Evolutionary conservation across 2,888 invertebrate species (phyloP).

Genomic region (Dysmachus trigonus): DNA sequence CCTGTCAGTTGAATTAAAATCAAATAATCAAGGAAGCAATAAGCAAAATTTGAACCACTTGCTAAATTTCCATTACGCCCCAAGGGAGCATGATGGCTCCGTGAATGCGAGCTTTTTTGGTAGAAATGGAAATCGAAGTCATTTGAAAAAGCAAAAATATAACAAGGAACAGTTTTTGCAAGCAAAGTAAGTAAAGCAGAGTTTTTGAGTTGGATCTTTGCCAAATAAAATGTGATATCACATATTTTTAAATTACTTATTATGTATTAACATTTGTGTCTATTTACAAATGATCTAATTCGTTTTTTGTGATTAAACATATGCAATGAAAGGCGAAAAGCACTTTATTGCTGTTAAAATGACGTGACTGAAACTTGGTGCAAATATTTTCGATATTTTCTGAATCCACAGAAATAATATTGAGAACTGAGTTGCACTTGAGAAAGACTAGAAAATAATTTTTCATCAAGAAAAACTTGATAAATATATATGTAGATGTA

Average conservation of each 20-base stretch:
- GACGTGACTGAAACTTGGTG: no score
- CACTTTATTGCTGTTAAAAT: background rate
- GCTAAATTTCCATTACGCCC: slow-evolving; percentile 88
- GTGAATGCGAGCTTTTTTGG: slow-evolving; percentile 54
- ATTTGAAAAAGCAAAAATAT: slow-evolving; percentile 72
- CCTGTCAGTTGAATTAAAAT: slow-evolving; percentile 74
- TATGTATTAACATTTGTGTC: background rate
- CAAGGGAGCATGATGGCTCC: slow-evolving; percentile 65
- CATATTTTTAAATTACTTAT: background rate
- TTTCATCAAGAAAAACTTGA: no score
- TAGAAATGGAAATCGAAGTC: slow-evolving; percentile 51
- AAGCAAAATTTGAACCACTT: slow-evolving; percentile 94
- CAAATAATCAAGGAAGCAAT: slow-evolving; percentile 84
- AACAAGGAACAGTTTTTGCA: slow-evolving; percentile 94
- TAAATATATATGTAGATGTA: no score
- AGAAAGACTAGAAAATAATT: no score
- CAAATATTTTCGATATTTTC: no score
- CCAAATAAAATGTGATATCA: background rate
- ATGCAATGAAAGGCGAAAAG: background rate
- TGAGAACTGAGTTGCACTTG: no score
- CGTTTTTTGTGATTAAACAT: background rate
- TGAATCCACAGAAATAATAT: no score
- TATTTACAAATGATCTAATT: background rate
- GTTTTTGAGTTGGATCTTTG: background rate
- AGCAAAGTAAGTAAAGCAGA: slow-evolving; percentile 77